phyloP scores from a whole-genome alignment of 37 sponge, comb jelly and placozoan species.

The Crambe crambe region DNA sequence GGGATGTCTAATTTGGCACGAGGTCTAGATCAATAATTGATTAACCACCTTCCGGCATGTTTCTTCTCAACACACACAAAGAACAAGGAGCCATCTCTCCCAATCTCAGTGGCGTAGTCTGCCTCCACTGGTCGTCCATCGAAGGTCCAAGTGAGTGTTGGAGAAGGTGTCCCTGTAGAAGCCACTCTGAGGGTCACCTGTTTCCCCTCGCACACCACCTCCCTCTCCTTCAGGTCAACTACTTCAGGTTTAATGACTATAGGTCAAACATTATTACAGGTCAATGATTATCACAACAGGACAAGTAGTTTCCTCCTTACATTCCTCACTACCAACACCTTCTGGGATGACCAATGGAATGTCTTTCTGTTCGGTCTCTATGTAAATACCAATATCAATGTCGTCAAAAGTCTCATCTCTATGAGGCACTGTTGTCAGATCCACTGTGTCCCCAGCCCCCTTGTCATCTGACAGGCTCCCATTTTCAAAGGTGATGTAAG shows the following conservation, averaged over 20 bases:
- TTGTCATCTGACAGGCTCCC: no score
- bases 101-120: neutral
- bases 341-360: neutral
- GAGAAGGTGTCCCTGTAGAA: neutral
- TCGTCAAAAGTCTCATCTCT: no score
- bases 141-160: neutral
- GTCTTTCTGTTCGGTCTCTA: no score
- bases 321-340: neutral
- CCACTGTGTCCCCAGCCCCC: no score
- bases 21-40: no score
- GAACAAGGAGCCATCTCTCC: neutral
- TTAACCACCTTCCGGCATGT: neutral
- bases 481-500: no score
- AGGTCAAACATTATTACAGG: no score
- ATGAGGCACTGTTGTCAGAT: no score
- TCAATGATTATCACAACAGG: no score
- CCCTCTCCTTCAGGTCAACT: neutral
- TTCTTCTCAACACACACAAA: neutral
- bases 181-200: neutral
- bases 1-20: neutral
- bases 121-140: neutral
- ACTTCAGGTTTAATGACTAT: neutral
- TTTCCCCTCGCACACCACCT: neutral
- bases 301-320: no score
- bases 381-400: no score